phyloP scores from a whole-genome alignment of 1,140 invertebrate species.

The Euschistus heros region DNA sequence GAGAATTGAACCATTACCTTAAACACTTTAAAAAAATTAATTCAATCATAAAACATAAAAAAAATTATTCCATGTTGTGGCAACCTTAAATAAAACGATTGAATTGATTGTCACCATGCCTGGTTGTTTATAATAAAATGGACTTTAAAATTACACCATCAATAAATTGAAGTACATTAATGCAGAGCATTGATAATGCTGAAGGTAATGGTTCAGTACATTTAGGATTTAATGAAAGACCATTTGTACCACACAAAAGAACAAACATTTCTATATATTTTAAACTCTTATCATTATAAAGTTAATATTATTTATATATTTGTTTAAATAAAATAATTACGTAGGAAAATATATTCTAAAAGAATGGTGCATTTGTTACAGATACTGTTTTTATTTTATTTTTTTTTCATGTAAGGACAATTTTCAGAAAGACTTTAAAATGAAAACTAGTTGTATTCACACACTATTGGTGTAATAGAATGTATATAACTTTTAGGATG shows the following conservation, averaged over 20 bases:
- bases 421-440: constrained; percentile 18
- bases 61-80: not conserved
- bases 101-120: too few species aligned
- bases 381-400: not conserved
- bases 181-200: constrained; percentile 5
- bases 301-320: constrained; percentile 24
- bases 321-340: constrained; percentile 24
- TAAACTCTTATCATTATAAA: constrained; percentile 15
- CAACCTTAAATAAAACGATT: too few species aligned
- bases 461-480: constrained; percentile 21
- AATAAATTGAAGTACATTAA: too few species aligned
- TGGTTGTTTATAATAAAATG: too few species aligned
- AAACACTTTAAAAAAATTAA: not conserved
- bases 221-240: constrained; percentile 15
- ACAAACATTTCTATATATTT: constrained; percentile 3
- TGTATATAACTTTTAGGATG: constrained; percentile 18
- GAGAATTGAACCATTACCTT: not conserved
- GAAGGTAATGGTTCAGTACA: constrained; percentile 12
- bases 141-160: too few species aligned
- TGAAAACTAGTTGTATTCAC: constrained; percentile 22
- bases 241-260: constrained; percentile 20
- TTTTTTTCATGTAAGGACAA: constrained; percentile 22
- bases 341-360: constrained; percentile 27
- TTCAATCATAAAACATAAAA: not conserved
- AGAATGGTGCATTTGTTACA: constrained; percentile 23